Evolutionary conservation across 2,797 vertebrate genomes (phyloP), one percentile per base, ranked within the genome.

Genomic region (Sebastes matsubarae): DNA sequence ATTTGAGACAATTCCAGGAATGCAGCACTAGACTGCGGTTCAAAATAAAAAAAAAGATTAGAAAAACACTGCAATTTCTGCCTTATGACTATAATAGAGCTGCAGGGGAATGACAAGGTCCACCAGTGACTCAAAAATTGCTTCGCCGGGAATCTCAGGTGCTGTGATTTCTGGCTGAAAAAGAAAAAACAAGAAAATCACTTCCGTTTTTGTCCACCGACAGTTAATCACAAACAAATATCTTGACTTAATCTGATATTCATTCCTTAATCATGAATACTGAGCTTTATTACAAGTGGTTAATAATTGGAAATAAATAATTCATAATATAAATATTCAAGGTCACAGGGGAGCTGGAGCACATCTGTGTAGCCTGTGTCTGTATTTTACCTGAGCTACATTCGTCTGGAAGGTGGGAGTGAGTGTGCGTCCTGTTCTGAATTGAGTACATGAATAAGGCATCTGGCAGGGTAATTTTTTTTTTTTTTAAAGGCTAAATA

Each of bases 1-100:
- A 24, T 54, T 73, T 76, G 54, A 84, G 36, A 75, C 13, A 55
- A 24, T 54, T 60, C 52, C 38, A 34, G 3, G 54, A 64, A 72
- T 58, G 13, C 22, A 34, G 20, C 2, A 24, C 7, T 20, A 22
- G 57, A 46, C 27, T 42, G 24, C 11, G 6, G 12, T 79, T 68
- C 0, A 36, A 75, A 83, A 32, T 34, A 68, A 83, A 30, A 24
- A 25, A 72, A 20, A 69, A 25, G 11, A 29, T 52, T 52, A 66
- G 12, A 34, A 69, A 38, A 58, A 59, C 22, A 52, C 58, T 59
- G 73, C 58, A 81, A 65, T 79, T 65, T 61, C 24, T 67, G 29
- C 60, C 64, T 73, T 57, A 79, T 60, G 36, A 68, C 52, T 61
- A 60, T 27, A 67, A 61, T 32, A 59, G 32, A 20, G 22, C 70